Evolutionary conservation across 2,113 vertebrate genomes (phyloP).

Genomic region (Pygoscelis antarcticus): DNA sequence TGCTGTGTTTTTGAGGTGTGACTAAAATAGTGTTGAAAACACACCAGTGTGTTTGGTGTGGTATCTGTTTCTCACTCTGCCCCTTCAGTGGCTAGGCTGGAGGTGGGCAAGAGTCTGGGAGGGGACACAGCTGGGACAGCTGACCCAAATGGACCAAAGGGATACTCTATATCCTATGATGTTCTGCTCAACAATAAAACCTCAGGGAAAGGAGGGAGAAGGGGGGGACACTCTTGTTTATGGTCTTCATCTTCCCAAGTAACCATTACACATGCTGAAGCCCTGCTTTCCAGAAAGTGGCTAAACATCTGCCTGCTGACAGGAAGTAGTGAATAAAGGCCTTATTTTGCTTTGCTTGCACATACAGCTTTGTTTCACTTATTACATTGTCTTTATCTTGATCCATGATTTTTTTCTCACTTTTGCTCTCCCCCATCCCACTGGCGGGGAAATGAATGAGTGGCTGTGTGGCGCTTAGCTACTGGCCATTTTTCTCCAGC

Average conservation of each 20-base stretch:
- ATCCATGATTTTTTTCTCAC: neutral
- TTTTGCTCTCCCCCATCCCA: neutral
- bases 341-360: neutral
- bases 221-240: accelerated
- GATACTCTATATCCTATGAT: too few relatives aligned
- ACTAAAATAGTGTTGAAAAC: neutral
- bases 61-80: neutral
- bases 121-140: neutral
- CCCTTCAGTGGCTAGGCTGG: neutral
- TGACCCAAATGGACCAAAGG: accelerated
- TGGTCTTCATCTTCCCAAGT: neutral
- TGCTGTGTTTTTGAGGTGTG: neutral
- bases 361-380: neutral
- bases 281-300: neutral
- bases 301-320: neutral
- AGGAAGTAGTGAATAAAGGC: neutral
- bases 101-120: neutral
- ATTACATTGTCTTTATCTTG: neutral
- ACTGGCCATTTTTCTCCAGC: neutral
- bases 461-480: neutral
- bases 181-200: neutral
- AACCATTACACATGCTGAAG: neutral
- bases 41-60: neutral
- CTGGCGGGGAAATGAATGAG: neutral
- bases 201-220: neutral